phyloP scores from a whole-genome alignment of 2,888 invertebrate species.

The Tiliacea aurago region DNA sequence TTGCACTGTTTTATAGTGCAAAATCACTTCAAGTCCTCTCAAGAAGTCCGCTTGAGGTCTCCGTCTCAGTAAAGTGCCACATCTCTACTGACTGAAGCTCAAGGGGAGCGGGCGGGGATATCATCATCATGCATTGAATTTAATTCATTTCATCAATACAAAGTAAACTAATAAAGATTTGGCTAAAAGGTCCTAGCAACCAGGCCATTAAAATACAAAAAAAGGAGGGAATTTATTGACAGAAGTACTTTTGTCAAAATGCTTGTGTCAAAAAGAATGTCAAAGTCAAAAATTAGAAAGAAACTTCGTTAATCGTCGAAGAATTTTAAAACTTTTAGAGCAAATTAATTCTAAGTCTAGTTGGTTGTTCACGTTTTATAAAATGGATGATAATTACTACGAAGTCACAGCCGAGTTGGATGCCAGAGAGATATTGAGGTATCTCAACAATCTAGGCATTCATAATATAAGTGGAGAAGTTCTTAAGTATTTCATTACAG shows the following conservation, averaged over 20 bases:
- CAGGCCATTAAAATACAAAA: too few relatives aligned
- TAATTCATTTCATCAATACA: too few relatives aligned
- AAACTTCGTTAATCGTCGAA: constrained; percentile 13
- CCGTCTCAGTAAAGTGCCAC: too few relatives aligned
- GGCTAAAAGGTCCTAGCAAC: too few relatives aligned
- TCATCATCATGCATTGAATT: too few relatives aligned
- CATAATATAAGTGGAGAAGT: constrained; percentile 94
- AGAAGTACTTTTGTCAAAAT: neutral
- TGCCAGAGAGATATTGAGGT: constrained; percentile 93
- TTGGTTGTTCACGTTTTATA: constrained; percentile 19
- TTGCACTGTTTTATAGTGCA: too few relatives aligned
- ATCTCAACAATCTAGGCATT: constrained; percentile 94
- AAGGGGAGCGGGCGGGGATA: too few relatives aligned
- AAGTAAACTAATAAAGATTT: too few relatives aligned
- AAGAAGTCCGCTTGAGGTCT: too few relatives aligned
- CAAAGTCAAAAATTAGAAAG: neutral
- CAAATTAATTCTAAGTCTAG: constrained; percentile 7
- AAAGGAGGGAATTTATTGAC: too few relatives aligned
- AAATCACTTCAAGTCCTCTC: too few relatives aligned
- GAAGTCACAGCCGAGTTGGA: constrained; percentile 89
- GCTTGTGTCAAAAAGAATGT: neutral
- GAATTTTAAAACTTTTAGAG: constrained; percentile 37
- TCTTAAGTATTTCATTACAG: constrained; percentile 94
- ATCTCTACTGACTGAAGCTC: too few relatives aligned
- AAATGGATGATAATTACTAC: constrained; percentile 78